Evolutionary conservation across 1,140 invertebrate species (phyloP), one percentile per base, ranked within the genome.

Genomic region (Alviniconcha marisindica): DNA sequence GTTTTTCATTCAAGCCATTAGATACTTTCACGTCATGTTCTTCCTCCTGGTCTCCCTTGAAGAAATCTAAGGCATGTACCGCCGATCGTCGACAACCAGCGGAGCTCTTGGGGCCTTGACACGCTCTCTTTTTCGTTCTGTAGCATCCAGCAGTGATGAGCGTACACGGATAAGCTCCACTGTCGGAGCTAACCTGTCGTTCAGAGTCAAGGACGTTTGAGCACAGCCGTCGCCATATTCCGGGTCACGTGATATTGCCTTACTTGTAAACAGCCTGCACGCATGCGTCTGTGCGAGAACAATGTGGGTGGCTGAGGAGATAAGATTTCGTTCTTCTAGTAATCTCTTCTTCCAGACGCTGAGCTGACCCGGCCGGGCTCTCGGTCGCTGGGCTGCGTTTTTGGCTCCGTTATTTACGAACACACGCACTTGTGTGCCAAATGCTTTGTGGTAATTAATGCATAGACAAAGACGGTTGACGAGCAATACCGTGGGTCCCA

Each of bases 151-250:
- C 63, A 38, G 33, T 31, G n/a, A 69, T 10, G 12, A 69, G 31
- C 33, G 63, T 33, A 33, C 7, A 31, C 63, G 28, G 51, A 31
- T 38, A 31, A 4, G n/a, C 21, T n/a, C 28, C n/a, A 48, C 33
- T 28, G 28, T 31, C 44, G 51, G 18, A 40, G 44, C 36, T 28
- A 54, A 54, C 76, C 28, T 54, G 76, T 40, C 42, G 44, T 28
- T 54, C n/a, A 77, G 31, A 71, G 69, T 71, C 76, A 77, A 77
- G 76, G 76, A 77, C 76, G 76, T 77, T 77, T 77, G n/a, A 40
- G 1, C 14, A 51, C 42, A 54, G 42, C 76, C 76, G 76, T 77
- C 76, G 76, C 76, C 76, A 77, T 54, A 77, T 54, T 77, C 28
- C 51, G 28, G 36, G 76, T 77, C 76, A 77, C 76, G 76, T 77